A percentile compares a stretch with the other conserved stretches of the same genome.
Conservation (phyloP, 2,797 vertebrate genomes). For the Sebastes cheni region DNA sequence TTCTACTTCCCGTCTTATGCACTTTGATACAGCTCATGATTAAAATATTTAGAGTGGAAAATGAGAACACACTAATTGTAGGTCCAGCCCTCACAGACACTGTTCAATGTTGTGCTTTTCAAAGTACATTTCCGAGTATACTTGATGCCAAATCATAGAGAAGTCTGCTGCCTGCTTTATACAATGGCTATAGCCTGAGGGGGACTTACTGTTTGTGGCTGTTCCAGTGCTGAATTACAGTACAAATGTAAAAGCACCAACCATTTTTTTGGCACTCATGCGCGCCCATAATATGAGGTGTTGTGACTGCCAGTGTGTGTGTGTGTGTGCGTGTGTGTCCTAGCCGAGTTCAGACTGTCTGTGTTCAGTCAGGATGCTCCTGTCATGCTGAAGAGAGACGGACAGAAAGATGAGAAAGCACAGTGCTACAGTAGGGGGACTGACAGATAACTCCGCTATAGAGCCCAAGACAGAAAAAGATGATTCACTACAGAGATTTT, state of each 20-base stretch:
- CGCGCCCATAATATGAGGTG: constrained; percentile 17
- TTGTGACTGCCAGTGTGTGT: constrained; percentile 1
- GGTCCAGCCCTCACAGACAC: constrained; percentile 47
- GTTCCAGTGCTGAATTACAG: constrained; percentile 53
- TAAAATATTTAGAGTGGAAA: not conserved
- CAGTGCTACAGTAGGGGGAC: constrained; percentile 26
- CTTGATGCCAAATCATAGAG: constrained; percentile 6
- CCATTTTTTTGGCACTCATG: constrained; percentile 46
- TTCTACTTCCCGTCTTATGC: not conserved
- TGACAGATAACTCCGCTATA: constrained; percentile 1
- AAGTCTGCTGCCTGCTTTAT: not conserved
- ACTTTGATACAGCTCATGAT: not conserved
- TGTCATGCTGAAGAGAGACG: not conserved
- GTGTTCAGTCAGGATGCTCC: constrained; percentile 4
- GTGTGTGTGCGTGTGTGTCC: not conserved
- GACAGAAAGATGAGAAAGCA: constrained; percentile 30
- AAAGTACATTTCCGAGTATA: not conserved
- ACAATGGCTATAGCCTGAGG: constrained; percentile 16
- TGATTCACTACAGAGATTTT: constrained; percentile 1
- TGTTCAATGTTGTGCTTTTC: constrained; percentile 74
- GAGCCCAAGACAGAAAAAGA: constrained; percentile 16
- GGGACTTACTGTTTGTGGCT: not conserved
- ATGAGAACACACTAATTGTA: constrained; percentile 21
- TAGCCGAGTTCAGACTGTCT: not conserved
- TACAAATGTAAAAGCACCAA: constrained; percentile 73